These are phyloP conservation scores for Peribatodes rhomboidaria DNA, from an alignment of 2,888 invertebrate species.

Conservation along the genomic window DNA sequence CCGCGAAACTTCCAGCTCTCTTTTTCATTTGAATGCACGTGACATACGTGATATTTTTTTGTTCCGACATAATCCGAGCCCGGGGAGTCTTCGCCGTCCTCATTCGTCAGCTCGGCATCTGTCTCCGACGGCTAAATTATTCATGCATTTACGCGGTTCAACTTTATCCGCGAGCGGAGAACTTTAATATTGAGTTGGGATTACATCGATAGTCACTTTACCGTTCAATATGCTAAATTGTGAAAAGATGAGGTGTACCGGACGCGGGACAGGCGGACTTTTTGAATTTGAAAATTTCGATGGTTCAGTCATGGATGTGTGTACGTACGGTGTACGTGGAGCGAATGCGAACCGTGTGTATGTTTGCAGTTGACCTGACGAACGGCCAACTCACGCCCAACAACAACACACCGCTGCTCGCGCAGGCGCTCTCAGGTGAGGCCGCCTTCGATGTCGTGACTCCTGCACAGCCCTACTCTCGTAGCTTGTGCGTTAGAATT, in stretches of 20 bases:
- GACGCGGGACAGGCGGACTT: constrained; percentile 50
- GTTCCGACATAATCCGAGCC: constrained; percentile 80
- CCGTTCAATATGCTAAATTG: constrained; percentile 74
- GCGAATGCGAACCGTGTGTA: constrained; percentile 88
- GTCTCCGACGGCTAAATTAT: constrained; percentile 82
- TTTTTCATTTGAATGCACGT: constrained; percentile 87
- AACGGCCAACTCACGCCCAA: constrained; percentile 98
- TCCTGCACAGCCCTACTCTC: constrained; percentile 48
- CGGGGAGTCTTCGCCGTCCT: constrained; percentile 73
- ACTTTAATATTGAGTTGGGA: constrained; percentile 77
- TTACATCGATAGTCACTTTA: constrained; percentile 79
- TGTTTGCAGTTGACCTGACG: constrained; percentile 97
- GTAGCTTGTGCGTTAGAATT: constrained; percentile 32
- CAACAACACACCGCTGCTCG: constrained; percentile 98
- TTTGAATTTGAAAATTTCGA: constrained; percentile 63
- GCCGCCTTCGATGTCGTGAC: constrained; percentile 60
- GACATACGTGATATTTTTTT: constrained; percentile 86
- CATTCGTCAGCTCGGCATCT: constrained; percentile 80
- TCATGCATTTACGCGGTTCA: constrained; percentile 82
- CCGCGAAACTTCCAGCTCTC: constrained; percentile 85
- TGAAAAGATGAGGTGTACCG: constrained; percentile 66
- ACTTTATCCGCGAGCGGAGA: constrained; percentile 70
- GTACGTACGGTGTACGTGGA: constrained; percentile 72
- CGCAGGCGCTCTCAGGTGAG: constrained; percentile 98
- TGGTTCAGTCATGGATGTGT: constrained; percentile 85